Base-by-base conservation (phyloP, 2,113 vertebrate species). In the Xiphophorus maculatus region DNA sequence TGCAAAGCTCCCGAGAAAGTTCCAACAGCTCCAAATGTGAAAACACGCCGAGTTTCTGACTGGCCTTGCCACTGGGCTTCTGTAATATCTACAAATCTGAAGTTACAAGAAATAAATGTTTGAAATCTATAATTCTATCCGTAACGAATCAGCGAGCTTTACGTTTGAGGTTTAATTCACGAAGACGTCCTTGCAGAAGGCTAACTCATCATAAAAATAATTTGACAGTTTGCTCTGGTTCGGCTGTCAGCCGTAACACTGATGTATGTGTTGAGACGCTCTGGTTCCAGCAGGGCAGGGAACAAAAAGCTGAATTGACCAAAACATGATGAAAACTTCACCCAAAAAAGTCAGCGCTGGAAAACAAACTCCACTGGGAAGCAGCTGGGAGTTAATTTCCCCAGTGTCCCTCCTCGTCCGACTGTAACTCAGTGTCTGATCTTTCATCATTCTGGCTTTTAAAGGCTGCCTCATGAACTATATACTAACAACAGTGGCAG, bases 251-350 rank as follows among this genome's bases (percentile, higher is more conserved):
- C 5, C 14, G 25, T 27, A 48, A 28, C 28, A 17, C 3, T 8
- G 12, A 28, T 17, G 5, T 2, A 48, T 17, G 27, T 27, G 17
- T 48, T 2, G 4, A 48, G 40, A 44, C 48, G 8, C 27, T 10
- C 13, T 9, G 27, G 4, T 40, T 13, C 7, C 7, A 48, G 27
- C 29, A 30, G 8, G 42, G 29, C 14, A 48, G 42, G 1, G 8
- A 68, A 29, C n/a, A 13, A 48, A 30, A 29, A 48, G 37, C 66
- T 68, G 66, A 68, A 30, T 19, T 68, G 40, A 68, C 28, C 67
- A 32, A 32, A 69, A 69, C 4, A 32, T 32, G 67, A 54, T 69
- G 44, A 17, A 42, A 67, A 29, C 40, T 44, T 67, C 4, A 7
- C 44, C 37, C 27, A 44, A 67, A 28, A 37, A 29, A 32, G 28